These are phyloP conservation scores for Globodera rostochiensis DNA, from an alignment of 1,140 invertebrate genomes.

Conservation along the genomic window DNA sequence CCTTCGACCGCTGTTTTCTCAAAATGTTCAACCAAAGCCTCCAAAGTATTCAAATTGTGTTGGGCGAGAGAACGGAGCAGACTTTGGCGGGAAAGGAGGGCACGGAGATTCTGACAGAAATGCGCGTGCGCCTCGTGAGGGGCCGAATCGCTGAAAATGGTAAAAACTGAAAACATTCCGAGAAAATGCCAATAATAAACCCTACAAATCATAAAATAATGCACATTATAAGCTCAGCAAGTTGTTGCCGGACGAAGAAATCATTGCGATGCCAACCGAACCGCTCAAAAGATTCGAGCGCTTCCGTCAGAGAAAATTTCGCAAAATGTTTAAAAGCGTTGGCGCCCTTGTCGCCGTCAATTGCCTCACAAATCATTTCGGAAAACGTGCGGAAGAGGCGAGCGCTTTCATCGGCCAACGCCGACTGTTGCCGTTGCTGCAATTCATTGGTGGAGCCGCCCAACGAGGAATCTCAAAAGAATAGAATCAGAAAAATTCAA, in stretches of 20 bases:
- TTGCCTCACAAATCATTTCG: constrained; percentile 7
- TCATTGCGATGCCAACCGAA: neutral
- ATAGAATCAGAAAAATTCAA: neutral
- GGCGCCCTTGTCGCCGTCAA: neutral
- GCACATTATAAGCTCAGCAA: constrained; percentile 19
- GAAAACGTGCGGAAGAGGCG: constrained; percentile 5
- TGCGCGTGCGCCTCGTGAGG: neutral
- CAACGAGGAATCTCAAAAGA: neutral
- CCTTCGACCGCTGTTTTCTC: neutral
- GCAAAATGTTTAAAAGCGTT: constrained; percentile 4
- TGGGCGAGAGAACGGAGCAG: neutral
- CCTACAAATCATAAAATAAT: neutral
- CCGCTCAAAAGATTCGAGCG: constrained; percentile 5
- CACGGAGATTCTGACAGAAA: neutral
- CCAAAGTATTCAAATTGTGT: neutral
- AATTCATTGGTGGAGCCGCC: neutral
- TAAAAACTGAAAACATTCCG: too few relatives aligned
- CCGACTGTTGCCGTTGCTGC: neutral
- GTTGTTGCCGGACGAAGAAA: neutral
- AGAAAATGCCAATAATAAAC: too few relatives aligned
- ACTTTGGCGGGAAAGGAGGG: neutral
- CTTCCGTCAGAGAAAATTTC: neutral
- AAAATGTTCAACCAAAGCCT: constrained; percentile 4
- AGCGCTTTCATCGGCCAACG: neutral
- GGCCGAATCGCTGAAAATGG: neutral